Evolutionary conservation across 2,113 vertebrate species (phyloP).

Genomic region (Psilopsiagon aymara): DNA sequence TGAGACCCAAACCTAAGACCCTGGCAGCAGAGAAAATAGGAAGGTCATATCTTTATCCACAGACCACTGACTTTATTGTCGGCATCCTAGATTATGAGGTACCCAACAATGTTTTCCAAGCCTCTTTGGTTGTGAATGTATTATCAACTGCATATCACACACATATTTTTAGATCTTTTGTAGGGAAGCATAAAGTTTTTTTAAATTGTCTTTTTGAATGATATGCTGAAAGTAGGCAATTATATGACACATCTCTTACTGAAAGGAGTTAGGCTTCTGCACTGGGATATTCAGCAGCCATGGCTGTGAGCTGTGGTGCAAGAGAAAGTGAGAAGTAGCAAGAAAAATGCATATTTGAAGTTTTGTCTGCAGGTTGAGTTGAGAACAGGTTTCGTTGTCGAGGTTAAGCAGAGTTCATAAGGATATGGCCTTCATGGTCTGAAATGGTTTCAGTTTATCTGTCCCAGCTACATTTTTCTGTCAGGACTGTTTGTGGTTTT

Average conservation of each 20-base stretch:
- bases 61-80: neutral
- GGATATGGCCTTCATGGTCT: neutral
- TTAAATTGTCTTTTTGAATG: neutral
- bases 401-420: neutral
- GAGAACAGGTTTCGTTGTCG: neutral
- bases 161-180: neutral
- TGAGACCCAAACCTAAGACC: neutral
- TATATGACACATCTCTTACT: neutral
- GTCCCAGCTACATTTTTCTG: neutral
- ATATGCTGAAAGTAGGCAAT: accelerated
- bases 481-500: neutral
- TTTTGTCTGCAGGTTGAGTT: neutral
- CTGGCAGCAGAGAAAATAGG: neutral
- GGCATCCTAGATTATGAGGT: neutral
- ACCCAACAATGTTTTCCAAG: neutral
- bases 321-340: neutral
- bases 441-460: neutral
- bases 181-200: neutral
- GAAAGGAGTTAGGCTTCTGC: neutral
- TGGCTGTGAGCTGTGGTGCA: neutral
- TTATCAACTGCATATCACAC: neutral
- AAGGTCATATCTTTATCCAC: neutral
- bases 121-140: neutral
- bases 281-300: neutral
- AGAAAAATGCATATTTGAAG: neutral